phyloP scores from a whole-genome alignment of 2,888 invertebrate species.

The Lepidocyrtoides sp. region DNA sequence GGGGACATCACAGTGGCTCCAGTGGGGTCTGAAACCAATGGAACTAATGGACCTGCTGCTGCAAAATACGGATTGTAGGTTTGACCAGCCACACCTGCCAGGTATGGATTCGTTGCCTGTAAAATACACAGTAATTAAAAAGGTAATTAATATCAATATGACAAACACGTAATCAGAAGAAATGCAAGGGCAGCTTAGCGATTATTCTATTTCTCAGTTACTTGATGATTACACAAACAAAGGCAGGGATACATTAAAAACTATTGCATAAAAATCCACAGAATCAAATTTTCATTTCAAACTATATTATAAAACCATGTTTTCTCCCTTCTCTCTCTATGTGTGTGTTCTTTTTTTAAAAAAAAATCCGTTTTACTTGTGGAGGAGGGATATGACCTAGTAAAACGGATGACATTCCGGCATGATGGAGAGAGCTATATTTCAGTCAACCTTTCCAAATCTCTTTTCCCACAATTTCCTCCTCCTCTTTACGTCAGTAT shows the following conservation, averaged over 20 bases:
- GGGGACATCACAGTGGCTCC: conserved; percentile 92
- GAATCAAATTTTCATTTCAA: conserved; percentile 47
- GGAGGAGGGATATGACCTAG: conserved; percentile 70
- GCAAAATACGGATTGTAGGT: conserved; percentile 97
- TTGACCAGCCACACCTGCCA: conserved; percentile 88
- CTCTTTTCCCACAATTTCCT: conserved; percentile 75
- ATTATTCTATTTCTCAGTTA: not conserved
- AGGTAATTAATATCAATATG: conserved; percentile 23
- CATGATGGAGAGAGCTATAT: conserved; percentile 79
- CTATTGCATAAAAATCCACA: conserved; percentile 17
- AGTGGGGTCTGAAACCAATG: conserved; percentile 94
- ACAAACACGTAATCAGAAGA: conserved; percentile 1
- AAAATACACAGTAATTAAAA: conserved; percentile 63
- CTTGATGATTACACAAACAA: not conserved
- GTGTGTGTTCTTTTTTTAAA: no score
- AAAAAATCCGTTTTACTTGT: conserved; percentile 27
- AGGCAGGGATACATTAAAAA: conserved; percentile 37
- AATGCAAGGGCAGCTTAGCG: not conserved
- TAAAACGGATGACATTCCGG: conserved; percentile 64
- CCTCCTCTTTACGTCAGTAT: conserved; percentile 68
- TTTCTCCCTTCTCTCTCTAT: not conserved
- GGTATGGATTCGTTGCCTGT: conserved; percentile 85
- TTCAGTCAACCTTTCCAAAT: conserved; percentile 80
- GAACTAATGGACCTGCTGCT: conserved; percentile 95
- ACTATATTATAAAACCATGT: not conserved